Conservation (phyloP, 2,113 vertebrate species). For the Gymnarchus niloticus region DNA sequence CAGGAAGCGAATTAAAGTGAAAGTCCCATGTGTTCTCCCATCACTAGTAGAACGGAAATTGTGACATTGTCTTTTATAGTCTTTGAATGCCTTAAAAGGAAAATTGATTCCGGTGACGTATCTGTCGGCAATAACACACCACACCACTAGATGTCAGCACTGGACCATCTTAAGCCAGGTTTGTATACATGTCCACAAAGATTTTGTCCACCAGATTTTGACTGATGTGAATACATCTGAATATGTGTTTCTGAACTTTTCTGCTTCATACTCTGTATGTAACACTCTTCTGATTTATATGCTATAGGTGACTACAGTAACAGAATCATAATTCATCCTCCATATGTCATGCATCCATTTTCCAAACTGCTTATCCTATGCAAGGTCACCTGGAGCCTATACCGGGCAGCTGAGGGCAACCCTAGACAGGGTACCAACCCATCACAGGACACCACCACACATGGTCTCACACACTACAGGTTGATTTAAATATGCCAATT, state of each 20-base stretch:
- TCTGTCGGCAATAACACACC: neutral
- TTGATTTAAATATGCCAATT: too few relatives aligned
- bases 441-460: too few relatives aligned
- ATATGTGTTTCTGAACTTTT: neutral
- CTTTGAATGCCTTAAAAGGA: too few relatives aligned
- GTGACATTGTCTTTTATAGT: neutral
- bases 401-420: too few relatives aligned
- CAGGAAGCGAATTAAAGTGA: neutral
- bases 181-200: neutral
- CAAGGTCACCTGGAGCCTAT: too few relatives aligned
- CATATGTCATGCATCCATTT: too few relatives aligned
- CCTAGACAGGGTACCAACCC: too few relatives aligned
- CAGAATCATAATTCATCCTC: neutral
- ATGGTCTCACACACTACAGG: too few relatives aligned
- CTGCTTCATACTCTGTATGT: neutral
- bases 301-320: neutral
- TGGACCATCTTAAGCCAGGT: neutral
- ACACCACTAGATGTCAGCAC: neutral
- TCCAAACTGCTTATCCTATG: too few relatives aligned
- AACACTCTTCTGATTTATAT: neutral
- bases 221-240: neutral
- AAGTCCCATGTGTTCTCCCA: neutral
- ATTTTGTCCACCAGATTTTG: too few relatives aligned
- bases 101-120: neutral
- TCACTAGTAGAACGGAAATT: neutral